Conservation (phyloP, 2,888 invertebrate species). For the Dinocampus coccinellae region DNA sequence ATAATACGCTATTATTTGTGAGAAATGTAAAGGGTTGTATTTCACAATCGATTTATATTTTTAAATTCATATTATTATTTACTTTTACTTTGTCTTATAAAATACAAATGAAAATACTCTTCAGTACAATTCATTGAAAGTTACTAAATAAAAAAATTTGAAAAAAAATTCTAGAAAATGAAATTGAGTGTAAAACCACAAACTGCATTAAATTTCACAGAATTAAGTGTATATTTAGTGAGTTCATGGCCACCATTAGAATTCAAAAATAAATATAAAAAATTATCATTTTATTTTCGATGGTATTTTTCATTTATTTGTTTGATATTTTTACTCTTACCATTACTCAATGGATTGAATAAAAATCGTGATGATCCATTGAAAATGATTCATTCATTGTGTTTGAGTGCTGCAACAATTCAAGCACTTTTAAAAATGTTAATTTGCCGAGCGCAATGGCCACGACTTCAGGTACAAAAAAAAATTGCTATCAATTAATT, state of each 20-base stretch:
- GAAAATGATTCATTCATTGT: slow-evolving; percentile 48
- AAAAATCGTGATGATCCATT: slow-evolving; percentile 45
- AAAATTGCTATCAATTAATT: too few relatives aligned
- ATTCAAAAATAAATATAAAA: slow-evolving; percentile 26
- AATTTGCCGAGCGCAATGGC: slow-evolving; percentile 46
- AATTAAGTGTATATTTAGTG: slow-evolving; percentile 38
- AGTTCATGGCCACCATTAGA: slow-evolving; percentile 51
- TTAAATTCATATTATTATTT: neutral
- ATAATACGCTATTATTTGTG: neutral
- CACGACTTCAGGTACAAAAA: slow-evolving; percentile 50
- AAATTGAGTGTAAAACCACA: slow-evolving; percentile 14
- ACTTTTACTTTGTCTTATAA: neutral
- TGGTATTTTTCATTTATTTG: slow-evolving; percentile 50
- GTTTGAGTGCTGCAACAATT: slow-evolving; percentile 49
- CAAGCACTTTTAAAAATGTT: slow-evolving; percentile 53
- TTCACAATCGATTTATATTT: neutral
- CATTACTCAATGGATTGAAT: slow-evolving; percentile 50
- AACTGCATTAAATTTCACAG: slow-evolving; percentile 37
- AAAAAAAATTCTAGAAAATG: neutral
- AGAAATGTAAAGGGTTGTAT: neutral
- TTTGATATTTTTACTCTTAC: slow-evolving; percentile 44
- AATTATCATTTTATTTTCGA: slow-evolving; percentile 43
- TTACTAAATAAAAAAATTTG: too few relatives aligned
- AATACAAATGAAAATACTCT: neutral
- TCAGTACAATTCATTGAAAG: neutral